Percentiles rank a stretch among this genome's conserved stretches.
phyloP scores from a whole-genome alignment of 2,888 invertebrate genomes.

The Ophioninae sp. region DNA sequence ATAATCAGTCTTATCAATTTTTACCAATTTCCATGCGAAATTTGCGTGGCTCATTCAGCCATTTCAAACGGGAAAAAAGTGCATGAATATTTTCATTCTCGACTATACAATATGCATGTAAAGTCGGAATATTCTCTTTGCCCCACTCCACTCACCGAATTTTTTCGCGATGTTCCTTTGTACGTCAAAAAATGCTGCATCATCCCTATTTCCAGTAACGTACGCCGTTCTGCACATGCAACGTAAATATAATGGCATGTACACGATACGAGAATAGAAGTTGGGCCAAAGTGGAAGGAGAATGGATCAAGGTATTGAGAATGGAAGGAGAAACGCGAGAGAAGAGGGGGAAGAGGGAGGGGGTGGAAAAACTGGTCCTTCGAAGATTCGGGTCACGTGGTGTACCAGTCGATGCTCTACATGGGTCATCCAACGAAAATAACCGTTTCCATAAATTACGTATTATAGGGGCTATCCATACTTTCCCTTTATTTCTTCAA shows the following conservation, averaged over 20 bases:
- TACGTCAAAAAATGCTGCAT: conserved; percentile 52
- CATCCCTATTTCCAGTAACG: conserved; percentile 34
- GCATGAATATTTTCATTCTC: neutral
- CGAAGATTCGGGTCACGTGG: conserved; percentile 59
- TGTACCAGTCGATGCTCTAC: conserved; percentile 25
- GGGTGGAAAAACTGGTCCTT: no score
- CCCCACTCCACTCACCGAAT: conserved; percentile 29
- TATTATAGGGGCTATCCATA: conserved; percentile 56
- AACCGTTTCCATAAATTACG: conserved; percentile 62
- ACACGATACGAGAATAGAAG: neutral
- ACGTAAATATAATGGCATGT: conserved; percentile 33
- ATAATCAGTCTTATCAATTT: neutral
- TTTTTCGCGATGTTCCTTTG: conserved; percentile 30
- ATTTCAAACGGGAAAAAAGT: conserved; percentile 7
- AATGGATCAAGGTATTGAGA: conserved; percentile 33
- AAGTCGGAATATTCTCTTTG: conserved; percentile 31
- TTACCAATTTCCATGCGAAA: neutral
- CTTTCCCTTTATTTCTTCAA: conserved; percentile 37
- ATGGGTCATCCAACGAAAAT: conserved; percentile 44
- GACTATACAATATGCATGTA: conserved; percentile 40
- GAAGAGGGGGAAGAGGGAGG: conserved; percentile 2
- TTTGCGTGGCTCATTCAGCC: neutral
- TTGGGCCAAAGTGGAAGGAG: conserved; percentile 35
- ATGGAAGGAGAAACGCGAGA: neutral
- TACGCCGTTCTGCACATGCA: conserved; percentile 31